Base-by-base conservation (phyloP, 2,888 invertebrate species). In the Sycophila texana region DNA sequence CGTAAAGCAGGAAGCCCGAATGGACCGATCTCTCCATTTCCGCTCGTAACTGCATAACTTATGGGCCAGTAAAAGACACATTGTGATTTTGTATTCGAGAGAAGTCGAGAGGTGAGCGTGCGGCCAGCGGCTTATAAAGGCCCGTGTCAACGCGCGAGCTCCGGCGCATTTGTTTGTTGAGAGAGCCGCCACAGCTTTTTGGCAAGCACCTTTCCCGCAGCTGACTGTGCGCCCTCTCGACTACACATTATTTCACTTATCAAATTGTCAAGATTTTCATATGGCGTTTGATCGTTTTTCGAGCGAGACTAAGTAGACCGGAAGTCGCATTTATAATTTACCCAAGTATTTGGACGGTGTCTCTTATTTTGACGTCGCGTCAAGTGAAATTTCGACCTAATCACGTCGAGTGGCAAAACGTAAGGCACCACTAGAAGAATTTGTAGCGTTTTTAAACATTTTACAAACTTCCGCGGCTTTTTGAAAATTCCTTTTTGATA, bases 91-190 rank as follows among this genome's bases (percentile, higher is more conserved):
- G 47, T 26, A 22, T 65, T 71, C 22, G 65, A 55, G 70, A 63
- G 22, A 14, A 39, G 39, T 39, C 39, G 10, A 39, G 39, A 39
- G 39, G 39, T 39, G 39, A 47, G 5, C 22, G 22, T n/a, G 20
- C 14, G 63, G 16, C 18, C 22, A 20, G 10, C 60, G n/a, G 10
- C 10, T 20, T 1, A 26, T 22, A 58, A 71, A 63, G 30, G 30
- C 47, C 14, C 22, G 30, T 26, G 68, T 53, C 61, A 67, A 72
- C 39, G 53, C n/a, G 22, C 66, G 12, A 20, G 10, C 20, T 1
- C 16, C 61, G 26, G 22, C 58, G 66, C 61, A 72, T 77, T 73
- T 57, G 73, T 68, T 80, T 68, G 73, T 74, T 60, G 53, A 65
- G 58, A 72, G 26, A 18, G 49, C 16, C 16, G 57, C 39, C 39